These are phyloP conservation scores for Sipha maydis DNA, from an alignment of 2,888 invertebrate species.

Conservation along the genomic window DNA sequence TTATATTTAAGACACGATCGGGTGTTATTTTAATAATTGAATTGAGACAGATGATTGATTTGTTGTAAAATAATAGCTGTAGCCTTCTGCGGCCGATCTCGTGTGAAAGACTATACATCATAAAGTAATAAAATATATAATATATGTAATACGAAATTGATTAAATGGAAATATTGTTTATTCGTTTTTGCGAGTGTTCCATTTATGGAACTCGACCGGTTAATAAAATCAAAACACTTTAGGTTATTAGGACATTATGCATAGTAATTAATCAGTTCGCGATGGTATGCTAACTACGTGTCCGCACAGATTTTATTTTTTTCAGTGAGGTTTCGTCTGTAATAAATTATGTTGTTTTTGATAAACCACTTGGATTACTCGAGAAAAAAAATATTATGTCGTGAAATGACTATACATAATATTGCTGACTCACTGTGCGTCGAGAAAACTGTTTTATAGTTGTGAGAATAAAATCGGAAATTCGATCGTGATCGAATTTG, in stretches of 20 bases:
- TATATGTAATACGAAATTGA: background rate
- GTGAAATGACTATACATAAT: too few species aligned
- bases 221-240: slow-evolving; percentile 22
- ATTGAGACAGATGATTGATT: background rate
- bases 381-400: too few species aligned
- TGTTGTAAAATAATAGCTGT: background rate
- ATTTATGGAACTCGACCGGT: slow-evolving; percentile 28
- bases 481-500: too few species aligned
- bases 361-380: too few species aligned
- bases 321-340: too few species aligned
- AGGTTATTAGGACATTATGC: background rate
- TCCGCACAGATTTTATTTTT: background rate
- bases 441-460: too few species aligned
- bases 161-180: slow-evolving; percentile 1
- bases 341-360: too few species aligned
- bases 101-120: background rate
- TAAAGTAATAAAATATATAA: too few species aligned
- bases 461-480: too few species aligned
- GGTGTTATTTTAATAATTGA: background rate
- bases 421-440: too few species aligned
- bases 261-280: background rate
- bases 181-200: background rate
- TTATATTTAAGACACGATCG: background rate
- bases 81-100: background rate
- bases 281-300: too few species aligned